Base-by-base conservation (phyloP, 1,140 invertebrate species). In the Solenopsis invicta region DNA sequence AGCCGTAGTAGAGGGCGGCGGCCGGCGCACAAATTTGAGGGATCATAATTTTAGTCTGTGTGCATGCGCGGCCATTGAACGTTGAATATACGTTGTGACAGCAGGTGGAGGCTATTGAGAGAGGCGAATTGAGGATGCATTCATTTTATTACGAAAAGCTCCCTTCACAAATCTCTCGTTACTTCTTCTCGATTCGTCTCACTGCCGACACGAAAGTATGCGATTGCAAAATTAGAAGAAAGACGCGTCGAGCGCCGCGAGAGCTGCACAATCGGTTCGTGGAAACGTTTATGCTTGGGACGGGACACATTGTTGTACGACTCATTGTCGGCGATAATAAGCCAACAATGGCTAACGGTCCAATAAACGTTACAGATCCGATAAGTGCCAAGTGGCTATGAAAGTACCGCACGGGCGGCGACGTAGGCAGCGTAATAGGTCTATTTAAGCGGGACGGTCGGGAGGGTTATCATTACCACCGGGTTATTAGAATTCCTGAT, bases 401-500 rank as follows among this genome's bases (percentile, higher is more conserved):
- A 24, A 69, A 62, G 72, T 77, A 77, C 13, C 18, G 48, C 48
- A 66, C 48, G 72, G 56, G 18, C 29, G 45, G 62, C 52, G 71
- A 71, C 41, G 50, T 45, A 66, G 82, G 59, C 59, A 76, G 29
- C 48, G 75, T 86, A 86, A 86, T 78, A 78, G 76, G 45, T 80
- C 76, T 67, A 69, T 86, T 86, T 80, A 37, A 80, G 76, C 64
- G 37, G 18, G 37, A 80, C 52, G 18, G 48, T 84, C 41, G 45
- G 48, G n/a, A 86, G 54, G 24, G 62, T 86, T 69, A 80, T 67
- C 84, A 56, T 86, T 69, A 86, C n/a, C 62, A 24, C 1, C 24
- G 62, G 52, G 37, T 86, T 87, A 87, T 87, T 90, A 82, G 81
- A 89, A 87, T 90, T 90, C 75, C 74, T 56, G 88, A 86, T 81